Percentiles rank a stretch among this genome's conserved stretches.
Conservation (phyloP, 2,888 invertebrate species). For the Crematogaster levior region DNA sequence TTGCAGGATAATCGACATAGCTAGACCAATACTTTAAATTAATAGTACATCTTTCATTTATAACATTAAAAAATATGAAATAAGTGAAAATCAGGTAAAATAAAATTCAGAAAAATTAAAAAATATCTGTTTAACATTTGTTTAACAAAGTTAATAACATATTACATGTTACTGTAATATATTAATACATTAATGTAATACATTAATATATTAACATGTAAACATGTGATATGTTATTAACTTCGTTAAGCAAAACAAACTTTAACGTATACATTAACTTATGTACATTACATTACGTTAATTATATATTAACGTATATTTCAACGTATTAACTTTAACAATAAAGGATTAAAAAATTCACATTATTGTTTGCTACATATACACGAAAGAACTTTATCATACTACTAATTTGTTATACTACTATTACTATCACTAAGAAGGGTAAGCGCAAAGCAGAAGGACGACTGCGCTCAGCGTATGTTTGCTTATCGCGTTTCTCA, state of each 20-base stretch:
- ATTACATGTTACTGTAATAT: too few relatives aligned
- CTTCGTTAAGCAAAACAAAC: too few relatives aligned
- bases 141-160: neutral
- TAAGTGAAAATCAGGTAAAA: neutral
- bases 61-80: neutral
- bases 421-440: neutral
- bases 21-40: neutral
- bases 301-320: too few relatives aligned
- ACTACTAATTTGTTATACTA: too few relatives aligned
- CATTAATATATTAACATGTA: neutral
- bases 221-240: too few relatives aligned
- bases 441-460: neutral
- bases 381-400: neutral
- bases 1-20: neutral
- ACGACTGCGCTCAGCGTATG: neutral
- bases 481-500: conserved; percentile 45
- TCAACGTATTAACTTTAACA: neutral
- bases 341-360: neutral
- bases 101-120: neutral
- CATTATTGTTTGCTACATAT: neutral
- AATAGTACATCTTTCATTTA: neutral
- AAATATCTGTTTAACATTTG: neutral
- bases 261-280: too few relatives aligned
- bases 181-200: too few relatives aligned
- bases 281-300: too few relatives aligned